phyloP scores from a whole-genome alignment of 1,140 invertebrate species.

The Drosophila albomicans region DNA sequence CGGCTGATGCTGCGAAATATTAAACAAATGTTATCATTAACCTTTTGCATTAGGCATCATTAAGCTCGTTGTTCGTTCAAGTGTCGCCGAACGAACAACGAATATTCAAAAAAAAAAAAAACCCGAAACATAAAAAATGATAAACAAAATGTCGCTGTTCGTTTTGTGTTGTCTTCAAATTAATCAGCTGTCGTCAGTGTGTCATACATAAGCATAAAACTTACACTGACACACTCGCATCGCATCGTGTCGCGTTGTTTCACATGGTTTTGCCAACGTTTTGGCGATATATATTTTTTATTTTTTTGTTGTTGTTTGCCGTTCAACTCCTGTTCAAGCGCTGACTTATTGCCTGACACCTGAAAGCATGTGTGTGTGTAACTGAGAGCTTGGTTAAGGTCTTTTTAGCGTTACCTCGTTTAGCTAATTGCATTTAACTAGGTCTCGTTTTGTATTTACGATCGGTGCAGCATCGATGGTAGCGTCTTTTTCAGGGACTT shows the following conservation, averaged over 20 bases:
- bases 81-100: too few species aligned
- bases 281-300: background rate
- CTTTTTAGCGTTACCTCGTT: constrained; percentile 1
- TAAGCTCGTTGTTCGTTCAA: constrained; percentile 1
- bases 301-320: background rate
- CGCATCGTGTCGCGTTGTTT: background rate
- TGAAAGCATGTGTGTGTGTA: background rate
- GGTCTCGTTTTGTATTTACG: background rate
- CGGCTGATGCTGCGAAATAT: constrained; percentile 28
- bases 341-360: constrained; percentile 4
- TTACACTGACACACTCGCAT: background rate
- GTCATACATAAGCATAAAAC: background rate
- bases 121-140: background rate
- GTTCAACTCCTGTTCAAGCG: background rate
- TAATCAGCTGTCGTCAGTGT: constrained; percentile 26
- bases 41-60: constrained; percentile 48
- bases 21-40: constrained; percentile 52
- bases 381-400: background rate
- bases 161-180: constrained; percentile 18
- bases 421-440: constrained; percentile 11
- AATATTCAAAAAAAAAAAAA: too few species aligned
- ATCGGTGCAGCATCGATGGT: too few species aligned
- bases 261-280: background rate
- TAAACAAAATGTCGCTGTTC: constrained; percentile 9
- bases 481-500: too few species aligned